phyloP scores from a whole-genome alignment of 2,113 vertebrate species.

The Archocentrus centrarchus region DNA sequence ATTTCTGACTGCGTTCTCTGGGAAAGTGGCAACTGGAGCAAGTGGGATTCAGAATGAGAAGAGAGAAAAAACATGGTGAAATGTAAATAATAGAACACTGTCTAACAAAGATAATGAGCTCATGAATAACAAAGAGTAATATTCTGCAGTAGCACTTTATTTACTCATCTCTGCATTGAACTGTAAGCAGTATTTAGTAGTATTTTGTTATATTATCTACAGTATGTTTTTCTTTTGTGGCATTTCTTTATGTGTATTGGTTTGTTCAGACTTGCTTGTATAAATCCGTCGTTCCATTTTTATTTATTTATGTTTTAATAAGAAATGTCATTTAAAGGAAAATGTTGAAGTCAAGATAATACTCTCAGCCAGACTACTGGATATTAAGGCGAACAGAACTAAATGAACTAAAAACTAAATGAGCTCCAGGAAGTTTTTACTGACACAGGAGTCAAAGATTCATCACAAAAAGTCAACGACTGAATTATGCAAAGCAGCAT shows the following conservation, averaged over 20 bases:
- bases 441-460: background rate
- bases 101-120: conserved; percentile 12
- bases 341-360: background rate
- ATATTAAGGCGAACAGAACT: too few relatives aligned
- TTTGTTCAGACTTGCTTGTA: too few relatives aligned
- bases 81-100: conserved; percentile 12
- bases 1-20: conserved; percentile 25
- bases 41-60: background rate
- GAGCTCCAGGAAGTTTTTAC: background rate
- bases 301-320: background rate
- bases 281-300: too few relatives aligned
- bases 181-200: background rate
- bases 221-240: background rate
- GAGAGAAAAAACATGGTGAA: background rate
- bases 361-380: background rate
- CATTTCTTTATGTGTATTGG: too few relatives aligned
- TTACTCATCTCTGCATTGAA: background rate
- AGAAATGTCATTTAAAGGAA: background rate
- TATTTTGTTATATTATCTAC: background rate
- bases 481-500: background rate
- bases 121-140: background rate
- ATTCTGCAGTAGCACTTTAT: background rate
- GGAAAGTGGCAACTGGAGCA: conserved; percentile 29
- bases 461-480: background rate
- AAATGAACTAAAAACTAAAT: background rate